Percentiles rank a stretch among this genome's conserved stretches.
Conservation (phyloP, 2,888 invertebrate genomes). For the Drosophila recens region DNA sequence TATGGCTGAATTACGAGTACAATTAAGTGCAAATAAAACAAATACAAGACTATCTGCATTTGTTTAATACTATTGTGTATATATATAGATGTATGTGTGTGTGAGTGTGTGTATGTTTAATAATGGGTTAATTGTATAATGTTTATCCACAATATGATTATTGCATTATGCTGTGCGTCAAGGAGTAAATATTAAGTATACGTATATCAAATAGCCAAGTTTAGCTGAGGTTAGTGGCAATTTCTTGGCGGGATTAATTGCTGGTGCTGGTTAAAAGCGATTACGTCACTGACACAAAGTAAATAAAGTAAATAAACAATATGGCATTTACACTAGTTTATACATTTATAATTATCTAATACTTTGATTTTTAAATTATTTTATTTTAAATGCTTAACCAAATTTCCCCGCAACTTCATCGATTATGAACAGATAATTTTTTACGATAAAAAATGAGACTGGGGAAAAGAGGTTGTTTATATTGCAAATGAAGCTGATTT, state of each 20-base stretch:
- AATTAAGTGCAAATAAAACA: slow-evolving; percentile 53
- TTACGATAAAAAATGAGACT: slow-evolving; percentile 40
- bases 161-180: slow-evolving; percentile 67
- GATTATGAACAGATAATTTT: slow-evolving; percentile 2
- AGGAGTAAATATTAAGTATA: slow-evolving; percentile 17
- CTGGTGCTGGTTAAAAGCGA: slow-evolving; percentile 67
- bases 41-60: slow-evolving; percentile 40
- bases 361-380: slow-evolving; percentile 48
- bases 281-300: slow-evolving; percentile 49
- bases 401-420: slow-evolving; percentile 59
- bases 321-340: slow-evolving; percentile 73
- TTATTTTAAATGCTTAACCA: slow-evolving; percentile 61
- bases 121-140: slow-evolving; percentile 21
- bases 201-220: slow-evolving; percentile 25
- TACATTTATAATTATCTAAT: slow-evolving; percentile 68
- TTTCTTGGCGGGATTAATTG: slow-evolving; percentile 48
- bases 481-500: slow-evolving; percentile 66
- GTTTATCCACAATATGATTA: slow-evolving; percentile 57
- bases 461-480: slow-evolving; percentile 64
- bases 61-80: slow-evolving; percentile 23
- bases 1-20: slow-evolving; percentile 42
- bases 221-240: slow-evolving; percentile 65
- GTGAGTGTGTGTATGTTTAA: slow-evolving; percentile 16
- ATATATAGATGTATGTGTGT: slow-evolving; percentile 6
- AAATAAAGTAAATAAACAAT: slow-evolving; percentile 27